These are phyloP conservation scores for Cotesia glomerata DNA, from an alignment of 1,140 invertebrate species.

Conservation along the genomic window DNA sequence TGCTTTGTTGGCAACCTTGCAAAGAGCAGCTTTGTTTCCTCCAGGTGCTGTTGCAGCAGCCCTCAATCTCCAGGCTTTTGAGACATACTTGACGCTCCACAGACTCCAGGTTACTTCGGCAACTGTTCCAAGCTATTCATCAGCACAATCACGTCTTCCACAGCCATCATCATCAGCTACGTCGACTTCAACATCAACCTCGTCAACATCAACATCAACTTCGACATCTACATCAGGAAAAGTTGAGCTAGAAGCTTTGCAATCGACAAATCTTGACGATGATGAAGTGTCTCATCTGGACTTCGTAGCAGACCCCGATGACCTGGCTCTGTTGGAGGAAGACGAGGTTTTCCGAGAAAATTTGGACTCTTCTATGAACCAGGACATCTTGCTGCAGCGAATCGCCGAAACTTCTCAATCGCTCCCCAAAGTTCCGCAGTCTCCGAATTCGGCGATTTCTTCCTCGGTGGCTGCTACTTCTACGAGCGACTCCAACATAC, in stretches of 20 bases:
- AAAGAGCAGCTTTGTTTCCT: constrained; percentile 76
- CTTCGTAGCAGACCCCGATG: constrained; percentile 60
- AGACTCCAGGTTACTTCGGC: constrained; percentile 66
- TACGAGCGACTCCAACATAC: constrained; percentile 46
- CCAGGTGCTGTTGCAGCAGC: constrained; percentile 80
- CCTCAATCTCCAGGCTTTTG: constrained; percentile 79
- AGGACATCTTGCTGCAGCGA: constrained; percentile 51
- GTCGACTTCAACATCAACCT: neutral
- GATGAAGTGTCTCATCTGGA: constrained; percentile 53
- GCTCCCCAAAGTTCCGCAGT: constrained; percentile 29
- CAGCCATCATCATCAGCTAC: constrained; percentile 46
- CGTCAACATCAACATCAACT: constrained; percentile 24
- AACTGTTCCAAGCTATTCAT: constrained; percentile 36
- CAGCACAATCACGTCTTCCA: constrained; percentile 29
- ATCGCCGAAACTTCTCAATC: constrained; percentile 49
- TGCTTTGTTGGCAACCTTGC: constrained; percentile 76
- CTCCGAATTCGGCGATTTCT: constrained; percentile 26
- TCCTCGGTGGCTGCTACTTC: constrained; percentile 53
- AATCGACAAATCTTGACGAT: constrained; percentile 44
- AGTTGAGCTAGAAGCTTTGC: constrained; percentile 31
- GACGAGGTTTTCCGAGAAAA: constrained; percentile 44
- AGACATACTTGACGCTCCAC: constrained; percentile 82
- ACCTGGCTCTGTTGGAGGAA: constrained; percentile 58
- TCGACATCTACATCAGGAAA: constrained; percentile 24
- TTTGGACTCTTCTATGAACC: constrained; percentile 52